phyloP scores from a whole-genome alignment of 2,888 invertebrate species.

The Leptarthrus brevirostris region DNA sequence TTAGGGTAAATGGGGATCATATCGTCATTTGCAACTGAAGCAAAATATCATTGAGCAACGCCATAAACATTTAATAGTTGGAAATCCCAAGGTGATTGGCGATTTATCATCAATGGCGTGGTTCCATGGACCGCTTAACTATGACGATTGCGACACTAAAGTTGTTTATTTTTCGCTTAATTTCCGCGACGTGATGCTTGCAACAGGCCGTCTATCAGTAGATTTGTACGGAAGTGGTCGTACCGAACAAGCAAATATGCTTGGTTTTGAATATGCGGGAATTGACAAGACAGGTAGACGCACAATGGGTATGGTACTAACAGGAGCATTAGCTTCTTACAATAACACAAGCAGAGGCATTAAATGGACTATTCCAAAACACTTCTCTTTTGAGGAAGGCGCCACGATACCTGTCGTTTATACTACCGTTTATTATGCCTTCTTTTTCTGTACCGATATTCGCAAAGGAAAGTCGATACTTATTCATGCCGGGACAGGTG shows the following conservation, averaged over 20 bases:
- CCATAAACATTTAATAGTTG: conserved; percentile 76
- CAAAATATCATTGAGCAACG: conserved; percentile 67
- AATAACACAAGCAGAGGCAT: conserved; percentile 66
- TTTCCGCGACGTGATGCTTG: conserved; percentile 95
- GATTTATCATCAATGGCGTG: conserved; percentile 87
- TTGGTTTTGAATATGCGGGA: conserved; percentile 78
- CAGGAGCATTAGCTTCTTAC: conserved; percentile 70
- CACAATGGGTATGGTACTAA: conserved; percentile 74
- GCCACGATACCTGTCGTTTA: conserved; percentile 86
- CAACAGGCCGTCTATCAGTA: conserved; percentile 87
- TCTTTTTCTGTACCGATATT: conserved; percentile 62
- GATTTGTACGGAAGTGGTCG: conserved; percentile 80
- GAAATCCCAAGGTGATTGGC: conserved; percentile 81
- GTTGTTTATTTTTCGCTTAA: conserved; percentile 82
- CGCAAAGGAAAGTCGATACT: conserved; percentile 66
- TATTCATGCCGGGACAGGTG: conserved; percentile 76
- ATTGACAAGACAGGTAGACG: conserved; percentile 71
- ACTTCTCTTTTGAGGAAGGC: conserved; percentile 80
- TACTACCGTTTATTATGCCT: conserved; percentile 73
- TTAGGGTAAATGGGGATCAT: conserved; percentile 75
- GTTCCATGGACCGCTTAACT: conserved; percentile 76
- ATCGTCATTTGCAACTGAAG: conserved; percentile 79
- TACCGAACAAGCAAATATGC: conserved; percentile 74
- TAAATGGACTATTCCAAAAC: conserved; percentile 76
- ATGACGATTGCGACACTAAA: conserved; percentile 70